Percentiles rank a stretch among this genome's conserved stretches.
Evolutionary conservation across 2,113 vertebrate species (phyloP).

Genomic region (Tapirus terrestris): DNA sequence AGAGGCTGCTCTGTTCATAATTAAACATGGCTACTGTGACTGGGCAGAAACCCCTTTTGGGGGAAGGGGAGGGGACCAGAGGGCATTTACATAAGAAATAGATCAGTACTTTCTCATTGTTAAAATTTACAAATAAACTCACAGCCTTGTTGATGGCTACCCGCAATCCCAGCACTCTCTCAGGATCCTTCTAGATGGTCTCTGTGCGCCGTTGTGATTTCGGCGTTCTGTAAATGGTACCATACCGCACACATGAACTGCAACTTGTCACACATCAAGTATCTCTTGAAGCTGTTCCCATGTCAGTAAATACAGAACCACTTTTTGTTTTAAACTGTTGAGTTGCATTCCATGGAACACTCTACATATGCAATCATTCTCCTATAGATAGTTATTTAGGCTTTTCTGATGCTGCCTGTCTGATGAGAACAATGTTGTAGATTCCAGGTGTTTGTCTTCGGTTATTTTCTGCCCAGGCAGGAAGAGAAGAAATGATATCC

Average conservation of each 20-base stretch:
- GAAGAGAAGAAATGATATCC: neutral
- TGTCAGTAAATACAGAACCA: neutral
- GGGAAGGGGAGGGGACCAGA: too few species aligned
- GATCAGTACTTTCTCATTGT: neutral
- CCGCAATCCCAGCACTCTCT: neutral
- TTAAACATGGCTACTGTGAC: neutral
- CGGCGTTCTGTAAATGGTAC: neutral
- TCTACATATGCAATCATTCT: neutral
- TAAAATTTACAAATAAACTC: neutral
- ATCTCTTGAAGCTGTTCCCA: neutral
- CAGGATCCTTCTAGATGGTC: neutral
- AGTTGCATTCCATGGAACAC: rapidly evolving
- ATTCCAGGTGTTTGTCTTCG: neutral
- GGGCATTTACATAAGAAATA: neutral
- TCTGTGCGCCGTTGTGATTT: neutral
- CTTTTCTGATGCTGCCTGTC: neutral
- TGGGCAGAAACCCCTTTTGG: neutral
- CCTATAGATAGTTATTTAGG: neutral
- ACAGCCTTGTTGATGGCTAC: neutral
- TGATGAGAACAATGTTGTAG: neutral
- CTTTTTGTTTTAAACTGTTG: neutral
- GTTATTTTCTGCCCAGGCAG: neutral
- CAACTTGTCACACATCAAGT: neutral
- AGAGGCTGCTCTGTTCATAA: neutral
- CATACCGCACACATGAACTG: neutral